Percentiles rank a stretch among this genome's conserved stretches.
Conservation (phyloP, 1,140 invertebrate species). For the Drosophila truncata region DNA sequence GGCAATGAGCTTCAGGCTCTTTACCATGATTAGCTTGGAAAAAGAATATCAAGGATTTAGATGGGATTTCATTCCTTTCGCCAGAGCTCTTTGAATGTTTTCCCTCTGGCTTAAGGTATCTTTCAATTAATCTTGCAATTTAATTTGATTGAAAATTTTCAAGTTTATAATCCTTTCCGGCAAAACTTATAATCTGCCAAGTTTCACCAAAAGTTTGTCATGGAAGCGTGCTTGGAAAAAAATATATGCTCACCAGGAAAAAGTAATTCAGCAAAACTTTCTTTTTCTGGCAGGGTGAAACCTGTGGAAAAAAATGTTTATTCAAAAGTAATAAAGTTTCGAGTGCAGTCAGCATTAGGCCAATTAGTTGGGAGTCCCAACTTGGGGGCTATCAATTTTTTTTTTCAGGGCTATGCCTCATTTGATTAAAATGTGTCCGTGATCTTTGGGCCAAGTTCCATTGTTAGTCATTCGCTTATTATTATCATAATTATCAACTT, state of each 20-base stretch:
- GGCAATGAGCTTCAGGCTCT: slow-evolving; percentile 61
- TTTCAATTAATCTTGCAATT: slow-evolving; percentile 51
- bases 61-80: slow-evolving; percentile 13
- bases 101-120: slow-evolving; percentile 33
- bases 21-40: slow-evolving; percentile 61
- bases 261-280: slow-evolving; percentile 36
- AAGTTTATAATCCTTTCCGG: slow-evolving; percentile 45
- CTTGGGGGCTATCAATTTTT: neutral
- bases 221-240: slow-evolving; percentile 22
- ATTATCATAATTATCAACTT: slow-evolving; percentile 45
- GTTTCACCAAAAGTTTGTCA: slow-evolving; percentile 40
- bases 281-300: slow-evolving; percentile 2
- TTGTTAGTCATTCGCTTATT: slow-evolving; percentile 44
- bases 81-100: slow-evolving; percentile 8
- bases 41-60: slow-evolving; percentile 54
- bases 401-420: neutral
- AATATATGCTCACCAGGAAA: slow-evolving; percentile 7
- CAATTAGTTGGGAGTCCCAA: slow-evolving; percentile 19
- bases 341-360: slow-evolving; percentile 14
- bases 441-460: slow-evolving; percentile 15
- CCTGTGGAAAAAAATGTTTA: slow-evolving; percentile 19
- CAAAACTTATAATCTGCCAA: slow-evolving; percentile 44
- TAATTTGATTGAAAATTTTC: slow-evolving; percentile 37
- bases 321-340: slow-evolving; percentile 40
- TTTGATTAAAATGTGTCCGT: slow-evolving; percentile 29